Percentiles rank a stretch among this genome's conserved stretches.
Conservation (phyloP, 2,113 vertebrate species). For the Eidolon helvum region DNA sequence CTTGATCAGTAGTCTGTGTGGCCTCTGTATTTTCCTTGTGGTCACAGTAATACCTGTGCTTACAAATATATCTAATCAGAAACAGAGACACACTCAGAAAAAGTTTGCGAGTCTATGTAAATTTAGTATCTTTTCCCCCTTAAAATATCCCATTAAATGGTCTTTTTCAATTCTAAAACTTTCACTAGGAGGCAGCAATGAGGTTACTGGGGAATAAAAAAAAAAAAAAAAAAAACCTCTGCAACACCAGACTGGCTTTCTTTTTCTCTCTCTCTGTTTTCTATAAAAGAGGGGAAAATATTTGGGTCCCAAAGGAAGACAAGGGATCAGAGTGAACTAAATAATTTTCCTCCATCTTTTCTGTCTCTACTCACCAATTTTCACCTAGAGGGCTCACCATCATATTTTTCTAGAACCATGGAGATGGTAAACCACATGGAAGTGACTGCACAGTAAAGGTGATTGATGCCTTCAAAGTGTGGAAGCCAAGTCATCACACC, state of each 20-base stretch:
- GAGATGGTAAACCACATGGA: background rate
- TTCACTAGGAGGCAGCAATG: constrained; percentile 78
- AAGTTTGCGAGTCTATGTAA: background rate
- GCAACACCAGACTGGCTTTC: background rate
- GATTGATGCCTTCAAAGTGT: background rate
- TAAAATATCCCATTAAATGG: background rate
- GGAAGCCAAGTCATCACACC: background rate
- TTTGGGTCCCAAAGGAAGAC: background rate
- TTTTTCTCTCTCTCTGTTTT: background rate
- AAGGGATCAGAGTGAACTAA: background rate
- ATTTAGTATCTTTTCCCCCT: background rate
- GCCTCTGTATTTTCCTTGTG: background rate
- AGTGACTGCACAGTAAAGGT: background rate
- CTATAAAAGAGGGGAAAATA: background rate
- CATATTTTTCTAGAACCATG: background rate
- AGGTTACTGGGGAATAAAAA: constrained; percentile 17
- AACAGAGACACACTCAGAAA: background rate
- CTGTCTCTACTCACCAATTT: background rate
- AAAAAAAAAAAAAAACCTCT: background rate
- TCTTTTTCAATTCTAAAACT: constrained; percentile 29
- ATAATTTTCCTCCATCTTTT: background rate
- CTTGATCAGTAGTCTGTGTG: background rate
- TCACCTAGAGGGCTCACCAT: background rate
- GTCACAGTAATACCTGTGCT: background rate
- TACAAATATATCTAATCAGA: background rate